These are phyloP conservation scores for Bagarius yarrelli DNA, from an alignment of 2,113 vertebrate species.

Conservation along the genomic window DNA sequence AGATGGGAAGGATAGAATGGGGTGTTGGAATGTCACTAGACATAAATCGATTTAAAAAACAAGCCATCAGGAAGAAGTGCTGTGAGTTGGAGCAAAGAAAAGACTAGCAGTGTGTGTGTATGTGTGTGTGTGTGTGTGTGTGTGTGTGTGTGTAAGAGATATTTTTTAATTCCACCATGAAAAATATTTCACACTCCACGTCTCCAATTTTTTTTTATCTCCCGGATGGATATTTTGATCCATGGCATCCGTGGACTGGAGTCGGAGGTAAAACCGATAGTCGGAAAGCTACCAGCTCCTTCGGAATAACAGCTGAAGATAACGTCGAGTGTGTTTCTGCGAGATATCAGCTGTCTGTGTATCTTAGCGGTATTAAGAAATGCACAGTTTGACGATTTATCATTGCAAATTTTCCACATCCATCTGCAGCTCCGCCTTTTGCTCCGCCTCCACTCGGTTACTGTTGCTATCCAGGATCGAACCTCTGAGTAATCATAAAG, in stretches of 20 bases:
- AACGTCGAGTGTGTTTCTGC: slow-evolving; percentile 29
- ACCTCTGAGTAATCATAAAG: background rate
- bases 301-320: slow-evolving; percentile 25
- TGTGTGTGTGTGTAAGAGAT: background rate
- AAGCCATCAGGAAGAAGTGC: background rate
- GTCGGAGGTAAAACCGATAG: slow-evolving; percentile 31
- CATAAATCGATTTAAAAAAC: background rate
- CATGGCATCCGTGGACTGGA: slow-evolving; percentile 1
- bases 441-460: background rate
- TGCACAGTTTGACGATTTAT: background rate
- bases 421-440: background rate
- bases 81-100: background rate
- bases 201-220: background rate
- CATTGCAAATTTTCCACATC: background rate
- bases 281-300: background rate
- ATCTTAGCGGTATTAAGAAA: background rate
- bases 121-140: slow-evolving; percentile 9
- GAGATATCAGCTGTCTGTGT: background rate
- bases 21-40: background rate
- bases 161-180: slow-evolving; percentile 15
- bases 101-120: background rate
- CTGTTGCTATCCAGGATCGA: background rate
- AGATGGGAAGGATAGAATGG: background rate
- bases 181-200: background rate
- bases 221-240: slow-evolving; percentile 38